These are phyloP conservation scores for Heliconius eleuchia DNA, from an alignment of 1,140 invertebrate genomes.

Conservation along the genomic window DNA sequence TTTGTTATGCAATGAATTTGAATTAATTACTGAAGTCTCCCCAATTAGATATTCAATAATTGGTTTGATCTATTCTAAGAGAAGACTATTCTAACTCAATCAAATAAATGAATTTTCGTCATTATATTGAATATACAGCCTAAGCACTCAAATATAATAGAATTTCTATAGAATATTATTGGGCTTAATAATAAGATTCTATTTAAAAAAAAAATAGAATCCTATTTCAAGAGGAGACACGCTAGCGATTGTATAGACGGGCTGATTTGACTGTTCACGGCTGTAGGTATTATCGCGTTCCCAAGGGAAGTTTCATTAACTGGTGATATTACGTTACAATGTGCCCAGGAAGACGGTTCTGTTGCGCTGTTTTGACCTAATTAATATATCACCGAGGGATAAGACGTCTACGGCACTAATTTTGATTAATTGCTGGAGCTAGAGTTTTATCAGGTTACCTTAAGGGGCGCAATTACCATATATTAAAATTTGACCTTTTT, in stretches of 20 bases:
- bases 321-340: slow-evolving; percentile 67
- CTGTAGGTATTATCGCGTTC: slow-evolving; percentile 48
- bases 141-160: too few species aligned
- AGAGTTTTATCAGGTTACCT: slow-evolving; percentile 42
- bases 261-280: slow-evolving; percentile 47
- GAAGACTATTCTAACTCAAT: too few species aligned
- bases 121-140: too few species aligned
- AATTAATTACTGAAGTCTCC: too few species aligned
- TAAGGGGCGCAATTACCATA: slow-evolving; percentile 18
- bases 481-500: slow-evolving; percentile 17
- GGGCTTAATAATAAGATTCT: too few species aligned
- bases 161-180: too few species aligned
- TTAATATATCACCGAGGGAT: slow-evolving; percentile 70
- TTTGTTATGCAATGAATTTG: too few species aligned
- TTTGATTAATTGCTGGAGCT: slow-evolving; percentile 59
- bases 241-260: slow-evolving; percentile 1
- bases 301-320: slow-evolving; percentile 63
- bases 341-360: slow-evolving; percentile 55
- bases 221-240: background rate
- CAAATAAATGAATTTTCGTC: too few species aligned
- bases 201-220: background rate
- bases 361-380: slow-evolving; percentile 66
- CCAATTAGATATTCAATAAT: too few species aligned
- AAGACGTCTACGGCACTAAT: slow-evolving; percentile 54
- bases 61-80: too few species aligned